Evolutionary conservation across 2,113 vertebrate genomes (phyloP).

Genomic region (Mustela lutreola): DNA sequence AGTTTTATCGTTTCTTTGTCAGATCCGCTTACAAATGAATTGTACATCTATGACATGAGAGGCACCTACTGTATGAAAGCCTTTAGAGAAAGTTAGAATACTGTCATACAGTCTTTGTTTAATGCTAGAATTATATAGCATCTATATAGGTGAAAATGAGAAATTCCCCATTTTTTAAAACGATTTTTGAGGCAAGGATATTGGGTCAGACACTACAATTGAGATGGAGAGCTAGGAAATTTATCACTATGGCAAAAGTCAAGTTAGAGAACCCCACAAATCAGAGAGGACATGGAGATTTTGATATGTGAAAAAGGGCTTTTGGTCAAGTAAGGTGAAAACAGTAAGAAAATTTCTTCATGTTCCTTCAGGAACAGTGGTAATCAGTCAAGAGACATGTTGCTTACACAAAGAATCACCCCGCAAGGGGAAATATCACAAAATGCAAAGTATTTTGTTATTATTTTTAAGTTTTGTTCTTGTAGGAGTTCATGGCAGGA

Average conservation of each 20-base stretch:
- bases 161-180: neutral
- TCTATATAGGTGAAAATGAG: neutral
- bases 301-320: slow-evolving; percentile 6
- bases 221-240: neutral
- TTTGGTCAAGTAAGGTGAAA: slow-evolving; percentile 21
- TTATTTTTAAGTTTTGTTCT: slow-evolving; percentile 40
- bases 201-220: neutral
- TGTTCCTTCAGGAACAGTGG: neutral
- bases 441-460: slow-evolving; percentile 1
- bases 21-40: neutral
- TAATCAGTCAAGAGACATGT: neutral
- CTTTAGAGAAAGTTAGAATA: neutral
- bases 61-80: neutral
- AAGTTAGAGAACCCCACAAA: neutral
- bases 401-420: slow-evolving; percentile 36
- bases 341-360: neutral
- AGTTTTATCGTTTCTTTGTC: slow-evolving; percentile 10
- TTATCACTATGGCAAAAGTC: slow-evolving; percentile 4
- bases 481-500: neutral
- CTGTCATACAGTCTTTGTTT: neutral
- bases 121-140: neutral
- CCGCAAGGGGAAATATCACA: neutral
- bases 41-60: neutral
- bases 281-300: neutral
- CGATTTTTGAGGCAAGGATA: neutral